Conservation (phyloP, 2,113 vertebrate genomes). For the Telmatochromis sp. region DNA sequence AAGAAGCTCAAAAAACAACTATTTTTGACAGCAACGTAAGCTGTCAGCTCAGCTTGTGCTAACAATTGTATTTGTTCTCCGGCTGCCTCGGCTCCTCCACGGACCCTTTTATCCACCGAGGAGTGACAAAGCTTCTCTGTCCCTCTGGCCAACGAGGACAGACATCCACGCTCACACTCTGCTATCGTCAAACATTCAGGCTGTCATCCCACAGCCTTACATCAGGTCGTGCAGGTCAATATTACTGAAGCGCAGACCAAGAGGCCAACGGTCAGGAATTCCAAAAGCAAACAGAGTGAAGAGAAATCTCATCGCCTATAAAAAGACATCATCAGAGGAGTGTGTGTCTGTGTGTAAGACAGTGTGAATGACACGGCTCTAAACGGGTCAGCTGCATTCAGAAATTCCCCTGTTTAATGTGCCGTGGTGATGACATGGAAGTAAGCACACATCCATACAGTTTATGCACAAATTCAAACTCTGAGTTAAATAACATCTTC, state of each 20-base stretch:
- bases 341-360: not conserved
- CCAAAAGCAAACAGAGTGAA: conserved; percentile 37
- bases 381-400: conserved; percentile 32
- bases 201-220: conserved; percentile 11
- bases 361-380: not conserved
- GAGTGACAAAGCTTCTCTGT: conserved; percentile 47
- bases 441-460: not conserved
- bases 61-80: conserved; percentile 33
- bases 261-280: conserved; percentile 18
- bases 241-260: not conserved
- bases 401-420: conserved; percentile 45
- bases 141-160: not conserved
- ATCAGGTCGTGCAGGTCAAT: not conserved
- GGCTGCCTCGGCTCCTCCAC: not conserved
- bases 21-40: not conserved
- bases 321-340: not conserved
- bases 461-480: not conserved
- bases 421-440: not conserved
- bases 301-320: conserved; percentile 3
- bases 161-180: not conserved
- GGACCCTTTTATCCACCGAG: conserved; percentile 6
- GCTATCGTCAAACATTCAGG: not conserved
- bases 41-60: not conserved
- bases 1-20: not conserved
- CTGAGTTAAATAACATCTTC: not conserved